A percentile compares a stretch with the other conserved stretches of the same genome.
These are phyloP conservation scores for Eupithecia abbreviata DNA, from an alignment of 2,888 invertebrate genomes.

Conservation along the genomic window DNA sequence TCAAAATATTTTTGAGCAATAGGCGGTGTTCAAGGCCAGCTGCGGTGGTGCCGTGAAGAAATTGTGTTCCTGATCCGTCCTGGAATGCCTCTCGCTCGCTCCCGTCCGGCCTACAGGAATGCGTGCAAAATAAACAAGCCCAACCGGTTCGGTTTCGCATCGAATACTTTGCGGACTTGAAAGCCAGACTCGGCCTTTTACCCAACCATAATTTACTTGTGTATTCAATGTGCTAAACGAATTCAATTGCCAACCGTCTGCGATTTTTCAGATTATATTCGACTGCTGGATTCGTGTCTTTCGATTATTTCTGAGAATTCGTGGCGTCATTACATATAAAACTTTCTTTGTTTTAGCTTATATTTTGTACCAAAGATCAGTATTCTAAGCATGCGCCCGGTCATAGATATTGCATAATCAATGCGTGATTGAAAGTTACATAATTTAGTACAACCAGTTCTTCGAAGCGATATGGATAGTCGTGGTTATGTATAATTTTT, in stretches of 20 bases:
- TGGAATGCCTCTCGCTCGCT: constrained; percentile 75
- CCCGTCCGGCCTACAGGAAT: constrained; percentile 75
- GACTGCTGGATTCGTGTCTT: constrained; percentile 37
- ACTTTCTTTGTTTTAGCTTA: not conserved
- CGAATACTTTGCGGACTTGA: constrained; percentile 66
- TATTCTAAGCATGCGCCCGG: not conserved
- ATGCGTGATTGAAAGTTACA: not conserved
- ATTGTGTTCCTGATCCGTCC: constrained; percentile 72
- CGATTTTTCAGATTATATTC: constrained; percentile 49
- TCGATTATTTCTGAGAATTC: constrained; percentile 31
- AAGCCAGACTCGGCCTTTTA: constrained; percentile 63
- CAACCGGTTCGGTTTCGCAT: constrained; percentile 75
- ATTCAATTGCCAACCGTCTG: constrained; percentile 48
- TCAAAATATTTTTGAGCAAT: constrained; percentile 55
- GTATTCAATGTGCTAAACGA: constrained; percentile 47
- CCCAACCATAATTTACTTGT: constrained; percentile 59
- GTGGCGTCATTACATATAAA: not conserved
- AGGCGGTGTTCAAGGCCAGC: constrained; percentile 72
- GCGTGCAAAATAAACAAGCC: constrained; percentile 83
- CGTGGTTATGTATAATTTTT: constrained; percentile 19
- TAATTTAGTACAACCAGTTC: not conserved
- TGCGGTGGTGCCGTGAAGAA: constrained; percentile 61
- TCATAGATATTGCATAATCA: not conserved
- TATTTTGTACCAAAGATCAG: not conserved
- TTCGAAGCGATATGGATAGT: constrained; percentile 3